Base-by-base conservation (phyloP, 2,797 vertebrate species). In the Rhinella marina region DNA sequence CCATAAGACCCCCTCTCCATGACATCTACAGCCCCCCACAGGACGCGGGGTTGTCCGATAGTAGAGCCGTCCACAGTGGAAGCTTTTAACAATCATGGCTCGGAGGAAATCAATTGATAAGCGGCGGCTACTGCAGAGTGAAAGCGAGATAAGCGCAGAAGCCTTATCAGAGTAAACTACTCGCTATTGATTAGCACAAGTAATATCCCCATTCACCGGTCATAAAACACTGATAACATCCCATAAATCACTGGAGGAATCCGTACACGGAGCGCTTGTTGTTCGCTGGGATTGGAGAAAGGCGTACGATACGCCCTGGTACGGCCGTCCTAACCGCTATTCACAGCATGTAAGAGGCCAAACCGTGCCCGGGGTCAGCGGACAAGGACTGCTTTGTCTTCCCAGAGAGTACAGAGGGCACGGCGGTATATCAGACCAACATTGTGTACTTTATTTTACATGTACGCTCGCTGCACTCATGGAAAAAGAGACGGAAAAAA, bases 201-300 rank as follows among this genome's bases (percentile, higher is more conserved):
- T 21, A 66, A 79, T 56, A 83, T 32, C 29, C 62, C 29, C 64
- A 41, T 70, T 12, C 19, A 59, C 50, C 0, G 14, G 27, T 23
- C 41, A 88, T 85, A 85, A 88, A 81, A 12, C n/a, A 32, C 77
- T 57, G 87, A 88, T 88, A 85, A 88, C 83, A 50, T 48, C 29
- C 76, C 66, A 85, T 85, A 88, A 88, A 88, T 68, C 13, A 61
- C 82, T 84, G 48, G 25, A 62, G 52, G 0, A 41, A 41, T 6
- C 41, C 7, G 66, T 75, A 41, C 52, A 84, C 10, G 41, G 68
- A 75, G 19, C 3, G 19, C 8, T 3, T 27, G 11, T 19, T 72
- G 13, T 48, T 5, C 2, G 3, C 54, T 1, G 48, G 56, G 52
- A 10, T 4, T 48, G 3, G 48, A 66, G 52, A 23, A 50, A 23